Conservation (phyloP, 2,113 vertebrate genomes). For the Hylia prasina region DNA sequence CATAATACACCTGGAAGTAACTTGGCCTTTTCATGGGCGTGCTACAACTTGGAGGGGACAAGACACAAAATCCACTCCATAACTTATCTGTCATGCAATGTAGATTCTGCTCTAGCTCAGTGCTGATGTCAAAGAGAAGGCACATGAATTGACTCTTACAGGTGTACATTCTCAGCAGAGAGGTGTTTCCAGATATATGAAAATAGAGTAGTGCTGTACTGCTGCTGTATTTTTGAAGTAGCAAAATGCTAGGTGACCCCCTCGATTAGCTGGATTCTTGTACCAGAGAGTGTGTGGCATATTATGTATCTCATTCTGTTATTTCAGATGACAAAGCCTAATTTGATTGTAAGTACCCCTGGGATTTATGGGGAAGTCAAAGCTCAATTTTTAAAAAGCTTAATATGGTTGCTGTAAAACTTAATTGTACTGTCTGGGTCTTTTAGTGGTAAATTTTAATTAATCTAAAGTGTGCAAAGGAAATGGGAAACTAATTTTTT, state of each 20-base stretch:
- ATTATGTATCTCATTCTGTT: background rate
- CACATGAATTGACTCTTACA: background rate
- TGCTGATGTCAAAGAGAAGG: background rate
- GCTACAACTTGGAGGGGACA: background rate
- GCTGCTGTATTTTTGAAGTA: background rate
- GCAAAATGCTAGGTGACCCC: background rate
- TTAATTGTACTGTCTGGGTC: slow-evolving; percentile 30
- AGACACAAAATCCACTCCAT: background rate
- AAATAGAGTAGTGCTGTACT: background rate
- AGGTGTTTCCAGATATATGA: background rate
- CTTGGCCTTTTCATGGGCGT: background rate
- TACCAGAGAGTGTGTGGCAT: background rate
- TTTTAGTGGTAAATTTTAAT: slow-evolving; percentile 58
- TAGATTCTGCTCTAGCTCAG: background rate
- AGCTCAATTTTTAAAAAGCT: slow-evolving; percentile 39
- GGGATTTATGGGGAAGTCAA: slow-evolving; percentile 36
- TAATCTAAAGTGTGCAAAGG: slow-evolving; percentile 55
- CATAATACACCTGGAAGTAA: background rate
- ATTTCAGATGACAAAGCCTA: slow-evolving; percentile 28
- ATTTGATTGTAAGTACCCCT: slow-evolving; percentile 35
- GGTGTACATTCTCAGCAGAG: background rate
- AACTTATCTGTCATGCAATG: background rate
- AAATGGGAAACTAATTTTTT: slow-evolving; percentile 16
- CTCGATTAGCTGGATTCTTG: background rate
- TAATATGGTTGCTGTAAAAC: slow-evolving; percentile 54